Evolutionary conservation across 2,797 vertebrate species (phyloP).

Genomic region (Enteromius fasciolatus): DNA sequence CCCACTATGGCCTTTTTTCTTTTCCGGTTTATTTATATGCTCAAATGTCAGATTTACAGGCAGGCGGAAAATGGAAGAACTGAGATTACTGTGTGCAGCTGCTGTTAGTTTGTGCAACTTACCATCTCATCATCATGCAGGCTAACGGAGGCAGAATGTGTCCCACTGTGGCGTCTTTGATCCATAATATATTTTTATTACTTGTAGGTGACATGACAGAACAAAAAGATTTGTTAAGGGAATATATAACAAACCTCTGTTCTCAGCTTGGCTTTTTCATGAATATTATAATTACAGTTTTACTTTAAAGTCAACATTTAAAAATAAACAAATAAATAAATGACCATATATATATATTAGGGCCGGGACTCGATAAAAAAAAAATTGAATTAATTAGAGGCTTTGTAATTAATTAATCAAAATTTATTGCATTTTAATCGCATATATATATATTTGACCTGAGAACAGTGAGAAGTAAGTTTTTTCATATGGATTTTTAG

Average conservation of each 20-base stretch:
- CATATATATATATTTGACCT: no score
- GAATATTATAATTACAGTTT: background rate
- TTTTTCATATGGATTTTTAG: no score
- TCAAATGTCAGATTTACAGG: constrained; percentile 42
- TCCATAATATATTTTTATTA: constrained; percentile 8
- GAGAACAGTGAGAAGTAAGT: no score
- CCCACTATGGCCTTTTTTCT: constrained; percentile 12
- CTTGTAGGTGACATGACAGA: constrained; percentile 13
- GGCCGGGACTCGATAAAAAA: no score
- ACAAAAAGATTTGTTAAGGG: background rate
- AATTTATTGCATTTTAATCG: no score
- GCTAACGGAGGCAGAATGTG: background rate
- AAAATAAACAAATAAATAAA: background rate
- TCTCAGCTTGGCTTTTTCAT: background rate
- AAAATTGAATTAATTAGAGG: no score
- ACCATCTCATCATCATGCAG: background rate
- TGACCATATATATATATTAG: no score
- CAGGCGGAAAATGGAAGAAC: constrained; percentile 21
- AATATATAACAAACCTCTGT: background rate
- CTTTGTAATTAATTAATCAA: no score
- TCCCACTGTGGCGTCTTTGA: background rate
- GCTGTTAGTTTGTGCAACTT: constrained; percentile 16
- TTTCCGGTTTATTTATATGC: constrained; percentile 35
- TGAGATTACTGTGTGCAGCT: constrained; percentile 30
- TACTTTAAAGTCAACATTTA: background rate